Evolutionary conservation across 2,888 invertebrate genomes (phyloP).

Genomic region (Ectemnius continuus): DNA sequence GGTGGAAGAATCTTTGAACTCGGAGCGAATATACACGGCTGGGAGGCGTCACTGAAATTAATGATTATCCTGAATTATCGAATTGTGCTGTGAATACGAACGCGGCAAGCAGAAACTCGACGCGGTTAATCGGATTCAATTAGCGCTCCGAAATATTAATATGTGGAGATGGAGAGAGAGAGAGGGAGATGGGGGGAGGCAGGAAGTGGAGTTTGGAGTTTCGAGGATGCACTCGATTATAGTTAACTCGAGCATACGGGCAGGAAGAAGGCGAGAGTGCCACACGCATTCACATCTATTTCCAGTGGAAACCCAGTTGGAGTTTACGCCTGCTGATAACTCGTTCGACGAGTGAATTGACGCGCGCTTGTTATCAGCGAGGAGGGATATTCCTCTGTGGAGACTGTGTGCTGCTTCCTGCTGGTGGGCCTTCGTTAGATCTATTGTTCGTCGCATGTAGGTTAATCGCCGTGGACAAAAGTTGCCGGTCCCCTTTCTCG

Average conservation of each 20-base stretch:
- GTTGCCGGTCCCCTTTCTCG: constrained; percentile 34
- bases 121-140: constrained; percentile 12
- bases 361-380: too few relatives aligned
- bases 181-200: not conserved
- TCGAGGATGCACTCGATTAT: not conserved
- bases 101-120: too few relatives aligned
- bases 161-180: not conserved
- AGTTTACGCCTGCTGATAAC: not conserved
- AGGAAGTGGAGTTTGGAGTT: constrained; percentile 6
- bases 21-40: too few relatives aligned
- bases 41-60: too few relatives aligned
- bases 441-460: constrained; percentile 53
- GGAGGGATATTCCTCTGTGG: too few relatives aligned
- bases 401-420: constrained; percentile 9
- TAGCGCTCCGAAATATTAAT: constrained; percentile 29
- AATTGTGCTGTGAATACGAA: not conserved
- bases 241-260: too few relatives aligned
- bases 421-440: constrained; percentile 52
- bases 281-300: not conserved
- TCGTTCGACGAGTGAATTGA: not conserved
- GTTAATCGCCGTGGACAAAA: constrained; percentile 54
- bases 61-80: too few relatives aligned
- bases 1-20: too few relatives aligned
- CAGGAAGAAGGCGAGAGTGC: too few relatives aligned
- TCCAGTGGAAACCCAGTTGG: not conserved